These are phyloP conservation scores for Ochlodes sylvanus DNA, from an alignment of 2,888 invertebrate genomes.

Conservation along the genomic window DNA sequence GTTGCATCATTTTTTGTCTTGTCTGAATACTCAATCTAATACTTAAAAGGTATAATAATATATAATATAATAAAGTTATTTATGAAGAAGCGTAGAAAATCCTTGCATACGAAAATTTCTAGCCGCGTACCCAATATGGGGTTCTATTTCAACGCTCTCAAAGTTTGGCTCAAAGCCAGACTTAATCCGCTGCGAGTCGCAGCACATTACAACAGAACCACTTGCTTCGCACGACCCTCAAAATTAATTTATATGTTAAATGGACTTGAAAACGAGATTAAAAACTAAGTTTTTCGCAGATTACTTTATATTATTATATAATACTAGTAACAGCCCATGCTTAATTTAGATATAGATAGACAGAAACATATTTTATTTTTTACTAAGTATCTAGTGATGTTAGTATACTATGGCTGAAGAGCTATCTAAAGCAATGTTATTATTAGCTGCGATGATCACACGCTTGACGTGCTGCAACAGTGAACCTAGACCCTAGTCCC, in stretches of 20 bases:
- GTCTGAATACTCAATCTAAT: no score
- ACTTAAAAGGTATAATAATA: no score
- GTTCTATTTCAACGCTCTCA: conserved; percentile 5
- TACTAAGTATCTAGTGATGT: no score
- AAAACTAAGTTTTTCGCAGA: not conserved
- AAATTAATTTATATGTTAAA: conserved; percentile 6
- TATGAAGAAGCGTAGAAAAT: not conserved
- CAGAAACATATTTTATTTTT: no score
- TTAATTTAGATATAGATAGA: no score
- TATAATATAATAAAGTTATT: not conserved
- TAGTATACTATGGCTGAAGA: no score
- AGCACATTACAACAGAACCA: conserved; percentile 12
- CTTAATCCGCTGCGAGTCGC: conserved; percentile 10
- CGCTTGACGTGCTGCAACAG: no score
- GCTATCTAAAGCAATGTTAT: no score
- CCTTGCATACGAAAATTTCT: not conserved
- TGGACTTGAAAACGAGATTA: conserved; percentile 1
- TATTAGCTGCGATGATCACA: no score
- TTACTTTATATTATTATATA: not conserved
- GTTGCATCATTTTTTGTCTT: no score
- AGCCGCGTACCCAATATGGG: conserved; percentile 1
- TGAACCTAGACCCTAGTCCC: no score
- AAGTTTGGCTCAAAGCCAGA: conserved; percentile 10
- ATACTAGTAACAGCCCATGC: no score
- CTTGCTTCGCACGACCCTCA: not conserved